Evolutionary conservation across 2,797 vertebrate species (phyloP).

Genomic region (Mus minutoides): DNA sequence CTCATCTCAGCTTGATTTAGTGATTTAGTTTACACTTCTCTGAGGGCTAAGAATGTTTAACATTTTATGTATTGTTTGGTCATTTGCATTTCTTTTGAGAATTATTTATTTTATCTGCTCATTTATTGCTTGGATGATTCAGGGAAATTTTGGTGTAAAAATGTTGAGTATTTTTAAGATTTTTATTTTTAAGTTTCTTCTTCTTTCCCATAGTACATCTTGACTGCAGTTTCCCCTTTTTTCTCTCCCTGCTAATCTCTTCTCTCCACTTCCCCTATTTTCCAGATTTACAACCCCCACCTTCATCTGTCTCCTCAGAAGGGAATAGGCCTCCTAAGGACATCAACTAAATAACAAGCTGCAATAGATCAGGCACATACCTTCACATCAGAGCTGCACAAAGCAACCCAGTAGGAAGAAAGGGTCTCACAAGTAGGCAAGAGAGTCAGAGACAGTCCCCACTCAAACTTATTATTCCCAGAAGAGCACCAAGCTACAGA

Average conservation of each 20-base stretch:
- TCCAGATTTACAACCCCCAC: not conserved
- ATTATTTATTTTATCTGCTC: not conserved
- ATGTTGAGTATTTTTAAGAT: not conserved
- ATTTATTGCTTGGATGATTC: not conserved
- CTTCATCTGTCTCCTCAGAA: not conserved
- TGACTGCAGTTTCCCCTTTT: not conserved
- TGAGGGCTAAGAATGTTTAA: not conserved
- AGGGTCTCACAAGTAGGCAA: not conserved
- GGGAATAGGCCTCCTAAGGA: not conserved
- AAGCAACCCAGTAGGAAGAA: not conserved
- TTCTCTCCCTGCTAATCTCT: not conserved
- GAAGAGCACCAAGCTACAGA: not conserved
- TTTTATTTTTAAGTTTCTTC: not conserved
- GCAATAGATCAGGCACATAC: not conserved
- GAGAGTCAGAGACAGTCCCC: not conserved
- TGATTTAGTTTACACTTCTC: not conserved
- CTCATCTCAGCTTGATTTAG: not conserved
- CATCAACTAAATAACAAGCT: not conserved
- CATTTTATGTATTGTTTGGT: not conserved
- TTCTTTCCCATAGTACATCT: not conserved
- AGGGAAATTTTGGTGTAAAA: not conserved
- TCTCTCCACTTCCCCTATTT: not conserved
- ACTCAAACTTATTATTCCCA: not conserved
- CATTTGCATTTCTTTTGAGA: not conserved
- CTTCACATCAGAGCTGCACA: not conserved